Conservation (phyloP, 2,797 vertebrate species). For the Chaenodraco wilsoni region DNA sequence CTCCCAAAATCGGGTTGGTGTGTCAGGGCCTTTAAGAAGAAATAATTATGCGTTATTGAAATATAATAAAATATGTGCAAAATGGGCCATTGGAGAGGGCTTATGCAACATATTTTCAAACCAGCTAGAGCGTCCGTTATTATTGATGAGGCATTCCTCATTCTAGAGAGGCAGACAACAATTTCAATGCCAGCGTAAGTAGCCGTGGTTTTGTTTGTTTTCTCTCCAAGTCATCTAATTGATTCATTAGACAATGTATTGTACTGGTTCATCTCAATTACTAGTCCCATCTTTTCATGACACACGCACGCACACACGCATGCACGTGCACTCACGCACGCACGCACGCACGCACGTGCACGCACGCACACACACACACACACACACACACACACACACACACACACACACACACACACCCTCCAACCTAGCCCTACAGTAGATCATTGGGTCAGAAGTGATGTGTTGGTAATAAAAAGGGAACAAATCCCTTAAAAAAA, state of each 20-base stretch:
- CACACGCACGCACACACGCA: not conserved
- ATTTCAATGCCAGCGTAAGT: conserved; percentile 8
- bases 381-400: not conserved
- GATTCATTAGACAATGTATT: not conserved
- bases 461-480: not conserved
- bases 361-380: too few relatives aligned
- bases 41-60: conserved; percentile 48
- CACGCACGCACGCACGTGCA: too few relatives aligned
- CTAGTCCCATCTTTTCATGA: not conserved
- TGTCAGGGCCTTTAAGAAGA: too few relatives aligned
- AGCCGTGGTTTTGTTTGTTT: conserved; percentile 7
- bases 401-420: not conserved
- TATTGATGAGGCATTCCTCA: conserved; percentile 19
- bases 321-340: too few relatives aligned
- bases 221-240: conserved; percentile 19
- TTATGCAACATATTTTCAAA: conserved; percentile 51
- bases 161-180: conserved; percentile 11
- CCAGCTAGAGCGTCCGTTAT: conserved; percentile 37
- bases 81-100: conserved; percentile 39
- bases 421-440: not conserved
- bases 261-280: not conserved
- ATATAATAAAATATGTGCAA: conserved; percentile 41
- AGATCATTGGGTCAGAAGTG: not conserved
- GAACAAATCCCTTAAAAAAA: not conserved
- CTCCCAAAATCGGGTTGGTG: too few relatives aligned